phyloP scores from a whole-genome alignment of 2,888 invertebrate species.

The Hydropsyche betteni region DNA sequence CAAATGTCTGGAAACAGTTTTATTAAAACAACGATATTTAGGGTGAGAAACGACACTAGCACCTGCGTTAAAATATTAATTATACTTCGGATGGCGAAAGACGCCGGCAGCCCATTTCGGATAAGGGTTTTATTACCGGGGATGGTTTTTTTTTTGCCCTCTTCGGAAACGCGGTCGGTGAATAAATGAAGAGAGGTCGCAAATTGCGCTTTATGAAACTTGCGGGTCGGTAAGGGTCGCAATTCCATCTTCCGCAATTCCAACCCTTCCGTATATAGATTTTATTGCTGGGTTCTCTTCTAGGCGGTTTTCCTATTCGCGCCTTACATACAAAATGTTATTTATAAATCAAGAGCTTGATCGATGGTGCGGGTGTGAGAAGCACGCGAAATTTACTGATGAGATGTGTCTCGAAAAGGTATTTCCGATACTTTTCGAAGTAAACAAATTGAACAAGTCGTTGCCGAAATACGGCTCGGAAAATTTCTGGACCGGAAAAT shows the following conservation, averaged over 20 bases:
- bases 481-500: too few species aligned
- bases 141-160: neutral
- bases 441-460: too few species aligned
- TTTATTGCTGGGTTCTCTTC: constrained; percentile 2
- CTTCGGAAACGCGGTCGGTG: neutral
- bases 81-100: neutral
- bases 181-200: constrained; percentile 9
- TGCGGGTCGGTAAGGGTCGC: constrained; percentile 8
- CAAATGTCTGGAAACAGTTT: neutral
- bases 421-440: too few species aligned
- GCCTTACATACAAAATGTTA: too few species aligned
- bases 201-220: constrained; percentile 21
- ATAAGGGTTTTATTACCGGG: constrained; percentile 10
- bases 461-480: too few species aligned
- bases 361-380: too few species aligned
- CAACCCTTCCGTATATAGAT: constrained; percentile 16
- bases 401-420: too few species aligned
- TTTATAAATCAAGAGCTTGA: too few species aligned
- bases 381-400: too few species aligned
- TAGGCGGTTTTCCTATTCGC: too few species aligned
- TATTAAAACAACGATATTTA: too few species aligned
- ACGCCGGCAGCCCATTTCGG: neutral
- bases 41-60: neutral
- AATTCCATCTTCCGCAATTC: constrained; percentile 15
- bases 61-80: constrained; percentile 17